Percentiles rank a stretch among this genome's conserved stretches.
These are phyloP conservation scores for Polydesmus complanatus DNA, from an alignment of 2,888 invertebrate genomes.

Conservation along the genomic window DNA sequence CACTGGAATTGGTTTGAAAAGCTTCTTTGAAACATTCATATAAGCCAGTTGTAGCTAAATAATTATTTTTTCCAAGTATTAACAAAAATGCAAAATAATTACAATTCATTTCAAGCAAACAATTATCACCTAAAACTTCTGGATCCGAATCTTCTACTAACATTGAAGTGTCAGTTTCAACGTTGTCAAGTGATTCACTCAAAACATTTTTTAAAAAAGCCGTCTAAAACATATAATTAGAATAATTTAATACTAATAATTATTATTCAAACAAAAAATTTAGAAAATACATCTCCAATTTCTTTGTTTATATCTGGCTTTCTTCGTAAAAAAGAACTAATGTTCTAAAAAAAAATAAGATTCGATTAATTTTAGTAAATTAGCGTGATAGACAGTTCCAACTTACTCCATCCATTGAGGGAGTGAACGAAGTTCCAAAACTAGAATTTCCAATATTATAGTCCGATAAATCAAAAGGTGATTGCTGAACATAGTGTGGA, in stretches of 20 bases:
- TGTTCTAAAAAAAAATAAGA: background rate
- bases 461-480: slow-evolving; percentile 4
- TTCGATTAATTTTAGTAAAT: background rate
- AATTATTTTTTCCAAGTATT: background rate
- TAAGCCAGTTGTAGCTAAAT: slow-evolving; percentile 1
- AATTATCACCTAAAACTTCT: background rate
- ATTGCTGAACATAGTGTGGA: slow-evolving; percentile 4
- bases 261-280: too few species aligned
- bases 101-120: background rate
- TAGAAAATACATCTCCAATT: background rate
- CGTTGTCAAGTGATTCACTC: background rate
- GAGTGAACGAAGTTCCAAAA: background rate
- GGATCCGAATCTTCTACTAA: slow-evolving; percentile 6
- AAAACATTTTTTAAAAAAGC: background rate
- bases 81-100: background rate
- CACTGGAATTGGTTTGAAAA: background rate
- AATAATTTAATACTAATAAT: too few species aligned
- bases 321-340: background rate
- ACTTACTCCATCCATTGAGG: background rate
- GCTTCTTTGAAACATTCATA: background rate
- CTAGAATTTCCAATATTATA: background rate
- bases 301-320: background rate
- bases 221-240: background rate
- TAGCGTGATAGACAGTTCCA: background rate
- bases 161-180: background rate